Evolutionary conservation across 1,140 invertebrate genomes (phyloP).

Genomic region (Homalodisca vitripennis): DNA sequence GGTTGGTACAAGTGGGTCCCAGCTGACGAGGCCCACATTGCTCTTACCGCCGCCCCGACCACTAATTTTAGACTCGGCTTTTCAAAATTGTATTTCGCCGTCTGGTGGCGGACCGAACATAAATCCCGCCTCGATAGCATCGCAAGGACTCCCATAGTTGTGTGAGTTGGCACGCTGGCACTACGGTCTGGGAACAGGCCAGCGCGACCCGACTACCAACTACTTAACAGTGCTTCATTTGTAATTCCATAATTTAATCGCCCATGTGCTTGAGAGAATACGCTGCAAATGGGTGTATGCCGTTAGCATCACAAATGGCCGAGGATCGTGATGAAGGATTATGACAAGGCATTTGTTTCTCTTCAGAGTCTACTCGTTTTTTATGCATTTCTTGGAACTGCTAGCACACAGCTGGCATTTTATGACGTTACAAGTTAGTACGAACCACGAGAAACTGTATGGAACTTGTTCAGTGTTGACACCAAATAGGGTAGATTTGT

Average conservation of each 20-base stretch:
- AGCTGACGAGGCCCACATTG: slow-evolving; percentile 13
- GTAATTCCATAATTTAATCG: neutral
- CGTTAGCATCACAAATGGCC: neutral
- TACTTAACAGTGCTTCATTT: neutral
- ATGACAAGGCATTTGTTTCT: too few species aligned
- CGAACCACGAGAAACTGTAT: too few species aligned
- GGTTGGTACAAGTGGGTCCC: slow-evolving; percentile 4
- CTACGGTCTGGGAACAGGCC: neutral
- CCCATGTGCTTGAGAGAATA: neutral
- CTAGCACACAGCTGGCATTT: too few species aligned
- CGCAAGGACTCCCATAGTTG: too few species aligned
- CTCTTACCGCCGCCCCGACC: neutral
- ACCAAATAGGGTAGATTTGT: too few species aligned
- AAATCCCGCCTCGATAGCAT: neutral
- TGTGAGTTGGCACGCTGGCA: too few species aligned
- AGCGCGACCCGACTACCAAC: neutral
- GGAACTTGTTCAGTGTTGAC: too few species aligned
- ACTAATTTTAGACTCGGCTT: slow-evolving; percentile 5
- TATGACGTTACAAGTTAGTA: too few species aligned
- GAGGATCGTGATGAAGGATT: too few species aligned
- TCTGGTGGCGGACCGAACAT: neutral
- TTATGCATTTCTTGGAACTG: too few species aligned
- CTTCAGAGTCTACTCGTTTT: too few species aligned
- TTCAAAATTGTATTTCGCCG: slow-evolving; percentile 12
- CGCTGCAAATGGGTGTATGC: neutral